Evolutionary conservation across 2,888 invertebrate genomes (phyloP).

Genomic region (Spialia ferax): DNA sequence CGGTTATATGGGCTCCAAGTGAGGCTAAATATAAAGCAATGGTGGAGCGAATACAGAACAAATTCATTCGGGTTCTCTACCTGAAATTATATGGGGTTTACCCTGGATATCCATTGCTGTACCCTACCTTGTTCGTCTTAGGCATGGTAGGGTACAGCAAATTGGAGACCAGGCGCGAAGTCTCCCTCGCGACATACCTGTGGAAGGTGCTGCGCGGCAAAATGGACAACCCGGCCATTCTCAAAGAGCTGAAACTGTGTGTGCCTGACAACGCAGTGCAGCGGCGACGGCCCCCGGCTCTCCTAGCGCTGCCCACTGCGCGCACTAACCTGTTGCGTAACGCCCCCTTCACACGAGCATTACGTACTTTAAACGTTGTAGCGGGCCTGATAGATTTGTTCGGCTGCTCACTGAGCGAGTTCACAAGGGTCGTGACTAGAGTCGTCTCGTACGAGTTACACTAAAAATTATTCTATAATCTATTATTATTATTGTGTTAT

Average conservation of each 20-base stretch:
- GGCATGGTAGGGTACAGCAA: background rate
- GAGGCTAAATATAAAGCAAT: too few relatives aligned
- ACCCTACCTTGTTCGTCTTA: background rate
- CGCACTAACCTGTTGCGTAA: background rate
- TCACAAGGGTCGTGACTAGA: constrained; percentile 1
- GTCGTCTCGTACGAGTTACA: background rate
- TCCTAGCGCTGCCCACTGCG: background rate
- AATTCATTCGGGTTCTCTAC: too few relatives aligned
- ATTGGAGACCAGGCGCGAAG: background rate
- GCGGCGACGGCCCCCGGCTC: background rate
- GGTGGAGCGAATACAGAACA: too few relatives aligned
- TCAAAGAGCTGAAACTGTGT: background rate
- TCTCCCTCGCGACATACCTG: constrained; percentile 4
- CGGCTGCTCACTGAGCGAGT: background rate
- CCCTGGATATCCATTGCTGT: background rate
- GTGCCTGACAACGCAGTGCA: background rate
- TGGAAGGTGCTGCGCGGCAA: background rate
- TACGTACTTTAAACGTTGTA: background rate
- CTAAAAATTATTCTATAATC: background rate
- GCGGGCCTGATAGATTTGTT: background rate
- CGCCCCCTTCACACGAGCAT: background rate
- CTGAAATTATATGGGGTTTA: too few relatives aligned
- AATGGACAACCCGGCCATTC: background rate
- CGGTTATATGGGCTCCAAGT: too few relatives aligned
- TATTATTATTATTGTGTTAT: too few relatives aligned